phyloP scores from a whole-genome alignment of 2,113 vertebrate genomes.

The Vulpes vulpes region DNA sequence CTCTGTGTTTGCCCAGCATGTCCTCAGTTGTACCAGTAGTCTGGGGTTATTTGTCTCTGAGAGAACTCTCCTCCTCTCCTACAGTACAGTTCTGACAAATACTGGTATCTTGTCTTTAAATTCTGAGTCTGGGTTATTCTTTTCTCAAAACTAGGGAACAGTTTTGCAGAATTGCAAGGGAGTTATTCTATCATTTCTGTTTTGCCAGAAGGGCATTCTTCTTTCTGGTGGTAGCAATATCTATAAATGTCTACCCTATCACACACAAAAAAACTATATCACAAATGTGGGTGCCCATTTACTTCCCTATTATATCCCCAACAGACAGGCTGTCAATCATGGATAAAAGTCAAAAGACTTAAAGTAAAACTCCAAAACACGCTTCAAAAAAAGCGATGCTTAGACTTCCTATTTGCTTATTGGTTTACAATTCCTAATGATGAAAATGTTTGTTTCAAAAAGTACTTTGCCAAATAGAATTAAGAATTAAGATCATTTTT shows the following conservation, averaged over 20 bases:
- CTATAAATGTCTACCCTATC: not conserved
- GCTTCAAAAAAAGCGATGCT: not conserved
- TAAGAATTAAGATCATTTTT: constrained; percentile 62
- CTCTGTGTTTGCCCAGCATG: not conserved
- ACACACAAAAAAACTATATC: not conserved
- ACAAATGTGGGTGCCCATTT: not conserved
- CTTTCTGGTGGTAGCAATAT: not conserved
- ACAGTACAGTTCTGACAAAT: not conserved
- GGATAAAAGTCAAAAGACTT: not conserved
- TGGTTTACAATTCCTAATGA: constrained; percentile 56
- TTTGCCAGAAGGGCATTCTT: not conserved
- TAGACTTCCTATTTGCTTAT: not conserved
- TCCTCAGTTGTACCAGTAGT: not conserved
- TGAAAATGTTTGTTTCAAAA: constrained; percentile 73
- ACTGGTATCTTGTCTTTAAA: not conserved
- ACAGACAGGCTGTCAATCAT: not conserved
- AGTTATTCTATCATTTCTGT: not conserved
- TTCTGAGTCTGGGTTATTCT: not conserved
- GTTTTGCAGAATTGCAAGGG: not conserved
- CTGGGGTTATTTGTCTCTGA: not conserved
- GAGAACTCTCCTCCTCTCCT: not conserved
- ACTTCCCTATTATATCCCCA: not conserved
- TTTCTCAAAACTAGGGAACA: not conserved
- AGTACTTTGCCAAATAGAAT: constrained; percentile 63
- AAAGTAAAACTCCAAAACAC: constrained; percentile 35